These are phyloP conservation scores for Clamator glandarius DNA, from an alignment of 2,797 vertebrate genomes.

Conservation along the genomic window DNA sequence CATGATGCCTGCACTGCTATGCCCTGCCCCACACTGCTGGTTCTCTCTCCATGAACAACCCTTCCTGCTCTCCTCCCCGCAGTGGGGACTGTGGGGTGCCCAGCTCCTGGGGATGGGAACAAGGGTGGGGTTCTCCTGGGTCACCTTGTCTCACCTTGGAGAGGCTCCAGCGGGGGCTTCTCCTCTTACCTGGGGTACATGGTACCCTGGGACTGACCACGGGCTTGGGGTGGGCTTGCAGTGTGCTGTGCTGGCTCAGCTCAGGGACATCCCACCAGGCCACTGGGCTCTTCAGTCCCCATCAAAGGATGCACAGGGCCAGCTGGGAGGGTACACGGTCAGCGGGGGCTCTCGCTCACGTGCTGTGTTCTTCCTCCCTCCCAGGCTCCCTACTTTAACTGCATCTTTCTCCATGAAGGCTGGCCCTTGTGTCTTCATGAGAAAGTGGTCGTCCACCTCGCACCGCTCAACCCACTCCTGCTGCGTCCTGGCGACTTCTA, in stretches of 20 bases:
- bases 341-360: not conserved
- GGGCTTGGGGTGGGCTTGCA: not conserved
- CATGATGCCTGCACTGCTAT: rapidly evolving
- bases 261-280: not conserved
- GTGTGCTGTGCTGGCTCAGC: not conserved
- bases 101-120: not conserved
- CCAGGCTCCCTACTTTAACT: slow-evolving; percentile 84
- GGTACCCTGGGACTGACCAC: rapidly evolving
- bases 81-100: not conserved
- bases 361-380: not conserved
- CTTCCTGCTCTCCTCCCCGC: rapidly evolving
- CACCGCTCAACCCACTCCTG: slow-evolving; percentile 82
- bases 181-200: rapidly evolving
- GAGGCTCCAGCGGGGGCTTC: not conserved
- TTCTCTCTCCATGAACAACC: rapidly evolving
- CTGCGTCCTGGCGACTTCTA: slow-evolving; percentile 89
- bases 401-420: slow-evolving; percentile 86
- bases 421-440: slow-evolving; percentile 90
- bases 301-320: rapidly evolving
- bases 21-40: rapidly evolving
- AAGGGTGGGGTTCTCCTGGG: not conserved
- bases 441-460: slow-evolving; percentile 86
- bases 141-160: not conserved
- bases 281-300: not conserved
- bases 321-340: not conserved